These are phyloP conservation scores for Trichonephila clavipes DNA, from an alignment of 1,140 invertebrate genomes.

Conservation along the genomic window DNA sequence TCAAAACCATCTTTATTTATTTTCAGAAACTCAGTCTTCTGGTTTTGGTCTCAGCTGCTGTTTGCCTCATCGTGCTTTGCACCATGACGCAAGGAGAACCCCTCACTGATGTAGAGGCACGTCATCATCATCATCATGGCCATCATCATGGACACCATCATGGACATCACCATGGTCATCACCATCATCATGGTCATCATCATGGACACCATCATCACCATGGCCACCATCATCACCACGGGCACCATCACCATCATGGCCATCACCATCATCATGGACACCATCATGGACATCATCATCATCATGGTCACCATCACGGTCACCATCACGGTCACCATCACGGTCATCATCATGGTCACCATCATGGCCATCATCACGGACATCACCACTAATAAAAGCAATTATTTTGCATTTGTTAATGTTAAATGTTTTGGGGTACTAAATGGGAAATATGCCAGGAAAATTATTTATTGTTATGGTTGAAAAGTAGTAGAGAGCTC, in stretches of 20 bases:
- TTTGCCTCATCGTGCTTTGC: neutral
- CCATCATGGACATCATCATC: neutral
- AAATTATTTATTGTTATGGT: no score
- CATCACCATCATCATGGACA: neutral
- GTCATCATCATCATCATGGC: slow-evolving; percentile 55
- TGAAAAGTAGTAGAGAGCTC: no score
- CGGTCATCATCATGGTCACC: neutral
- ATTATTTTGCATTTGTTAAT: no score
- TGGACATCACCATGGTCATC: neutral
- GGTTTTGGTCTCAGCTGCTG: neutral
- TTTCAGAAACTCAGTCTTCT: slow-evolving; percentile 9
- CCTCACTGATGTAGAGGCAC: neutral
- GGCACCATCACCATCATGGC: no score
- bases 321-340: neutral
- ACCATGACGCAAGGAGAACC: neutral
- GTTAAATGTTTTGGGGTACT: no score
- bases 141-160: slow-evolving; percentile 44
- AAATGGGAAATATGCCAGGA: no score
- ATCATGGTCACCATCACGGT: neutral
- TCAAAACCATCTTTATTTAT: no score
- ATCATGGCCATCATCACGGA: slow-evolving; percentile 9
- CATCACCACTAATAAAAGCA: neutral
- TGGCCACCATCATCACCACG: no score
- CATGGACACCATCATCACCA: neutral
- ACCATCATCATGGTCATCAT: slow-evolving; percentile 37